Conservation (phyloP, 1,140 invertebrate species). For the Drosophila arizonae region DNA sequence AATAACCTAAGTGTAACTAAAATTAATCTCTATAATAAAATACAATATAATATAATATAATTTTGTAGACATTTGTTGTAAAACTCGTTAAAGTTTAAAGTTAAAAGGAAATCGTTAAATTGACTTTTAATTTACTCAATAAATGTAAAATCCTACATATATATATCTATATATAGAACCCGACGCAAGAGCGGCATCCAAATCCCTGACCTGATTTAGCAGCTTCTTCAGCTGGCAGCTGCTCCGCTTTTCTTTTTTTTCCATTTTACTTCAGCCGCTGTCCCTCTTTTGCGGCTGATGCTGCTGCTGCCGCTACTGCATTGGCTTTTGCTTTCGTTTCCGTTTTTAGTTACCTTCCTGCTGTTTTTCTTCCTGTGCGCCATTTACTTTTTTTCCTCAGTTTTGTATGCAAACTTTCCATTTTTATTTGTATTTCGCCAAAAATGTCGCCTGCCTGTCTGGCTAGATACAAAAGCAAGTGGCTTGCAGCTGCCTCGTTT, state of each 20-base stretch:
- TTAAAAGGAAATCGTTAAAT: no score
- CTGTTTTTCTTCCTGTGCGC: conserved; percentile 32
- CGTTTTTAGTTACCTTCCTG: conserved; percentile 70
- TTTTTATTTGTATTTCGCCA: conserved; percentile 62
- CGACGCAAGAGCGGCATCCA: conserved; percentile 37
- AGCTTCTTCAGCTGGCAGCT: conserved; percentile 43
- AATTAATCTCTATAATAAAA: no score
- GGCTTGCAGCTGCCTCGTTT: conserved; percentile 17
- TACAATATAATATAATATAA: no score
- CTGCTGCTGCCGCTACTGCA: conserved; percentile 27
- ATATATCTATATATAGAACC: conserved; percentile 12
- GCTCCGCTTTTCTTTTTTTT: conserved; percentile 20
- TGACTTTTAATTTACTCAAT: no score
- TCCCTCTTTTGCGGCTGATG: conserved; percentile 5
- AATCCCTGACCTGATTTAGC: conserved; percentile 78
- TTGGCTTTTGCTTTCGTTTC: conserved; percentile 65
- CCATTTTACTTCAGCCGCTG: conserved; percentile 18
- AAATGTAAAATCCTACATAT: no score
- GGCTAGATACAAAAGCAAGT: conserved; percentile 41
- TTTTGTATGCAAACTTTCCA: conserved; percentile 71
- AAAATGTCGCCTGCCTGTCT: conserved; percentile 67
- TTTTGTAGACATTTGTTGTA: no score
- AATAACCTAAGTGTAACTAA: no score
- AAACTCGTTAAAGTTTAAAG: no score
- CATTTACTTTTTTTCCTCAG: conserved; percentile 58